These are phyloP conservation scores for Pterobdella sp. DNA, from an alignment of 2,888 invertebrate species.

Conservation along the genomic window DNA sequence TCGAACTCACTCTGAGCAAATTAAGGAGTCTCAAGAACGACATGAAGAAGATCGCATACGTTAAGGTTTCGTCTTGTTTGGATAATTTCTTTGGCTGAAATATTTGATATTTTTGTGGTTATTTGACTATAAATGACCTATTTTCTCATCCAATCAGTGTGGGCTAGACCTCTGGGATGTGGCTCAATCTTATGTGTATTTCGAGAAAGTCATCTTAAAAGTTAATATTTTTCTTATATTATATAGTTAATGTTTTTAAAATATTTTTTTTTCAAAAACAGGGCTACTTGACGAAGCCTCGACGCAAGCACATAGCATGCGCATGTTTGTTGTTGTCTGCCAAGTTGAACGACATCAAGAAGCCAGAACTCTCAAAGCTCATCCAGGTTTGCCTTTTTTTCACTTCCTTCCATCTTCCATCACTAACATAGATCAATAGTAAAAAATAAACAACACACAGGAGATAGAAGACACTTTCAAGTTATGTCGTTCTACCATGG, in stretches of 20 bases:
- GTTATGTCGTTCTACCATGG: slow-evolving; percentile 77
- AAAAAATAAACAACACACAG: no score
- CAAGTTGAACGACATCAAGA: slow-evolving; percentile 93
- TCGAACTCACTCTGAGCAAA: slow-evolving; percentile 89
- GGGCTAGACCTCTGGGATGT: slow-evolving; percentile 78
- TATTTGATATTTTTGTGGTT: neutral
- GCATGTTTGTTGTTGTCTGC: slow-evolving; percentile 86
- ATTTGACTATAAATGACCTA: slow-evolving; percentile 11
- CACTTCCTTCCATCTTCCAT: neutral
- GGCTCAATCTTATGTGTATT: slow-evolving; percentile 95
- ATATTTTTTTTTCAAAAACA: slow-evolving; percentile 35
- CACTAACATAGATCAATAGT: no score
- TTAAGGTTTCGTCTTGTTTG: slow-evolving; percentile 40
- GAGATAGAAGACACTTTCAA: slow-evolving; percentile 84
- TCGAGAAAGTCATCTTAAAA: slow-evolving; percentile 86
- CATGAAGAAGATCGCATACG: slow-evolving; percentile 58
- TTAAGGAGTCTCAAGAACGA: slow-evolving; percentile 88
- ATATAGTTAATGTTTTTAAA: neutral
- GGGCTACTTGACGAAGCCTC: slow-evolving; percentile 82
- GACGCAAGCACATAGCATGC: slow-evolving; percentile 88
- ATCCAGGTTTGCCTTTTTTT: slow-evolving; percentile 64
- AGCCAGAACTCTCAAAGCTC: slow-evolving; percentile 71
- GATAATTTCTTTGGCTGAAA: neutral
- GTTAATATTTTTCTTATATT: slow-evolving; percentile 39
- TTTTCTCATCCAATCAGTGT: slow-evolving; percentile 53